A percentile compares a stretch with the other conserved stretches of the same genome.
phyloP scores from a whole-genome alignment of 2,113 vertebrate genomes.

The Oncorhynchus mykiss region DNA sequence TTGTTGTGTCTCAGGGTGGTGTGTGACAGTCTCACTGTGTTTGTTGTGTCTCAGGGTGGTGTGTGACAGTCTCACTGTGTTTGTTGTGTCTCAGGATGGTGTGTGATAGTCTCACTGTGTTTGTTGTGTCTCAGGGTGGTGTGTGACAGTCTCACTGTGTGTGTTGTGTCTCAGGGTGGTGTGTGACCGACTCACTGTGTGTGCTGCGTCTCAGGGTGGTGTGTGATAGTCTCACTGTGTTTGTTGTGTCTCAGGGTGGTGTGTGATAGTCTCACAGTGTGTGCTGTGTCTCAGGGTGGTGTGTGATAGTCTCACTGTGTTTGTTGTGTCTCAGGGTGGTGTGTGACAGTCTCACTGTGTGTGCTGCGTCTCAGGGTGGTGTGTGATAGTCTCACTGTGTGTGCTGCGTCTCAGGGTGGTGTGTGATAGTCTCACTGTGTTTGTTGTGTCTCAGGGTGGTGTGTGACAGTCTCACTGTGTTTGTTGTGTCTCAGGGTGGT shows the following conservation, averaged over 20 bases:
- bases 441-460: constrained; percentile 14
- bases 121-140: constrained; percentile 13
- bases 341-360: neutral
- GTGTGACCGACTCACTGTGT: constrained; percentile 3
- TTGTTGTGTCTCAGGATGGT: neutral
- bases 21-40: neutral
- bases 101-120: neutral
- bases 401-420: neutral
- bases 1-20: constrained; percentile 14
- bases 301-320: neutral
- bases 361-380: neutral
- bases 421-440: neutral
- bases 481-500: neutral
- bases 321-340: constrained; percentile 13
- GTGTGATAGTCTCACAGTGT: neutral
- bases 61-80: constrained; percentile 5
- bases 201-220: neutral
- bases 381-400: neutral
- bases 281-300: neutral
- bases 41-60: neutral
- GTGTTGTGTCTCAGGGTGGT: neutral
- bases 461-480: constrained; percentile 1
- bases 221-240: neutral
- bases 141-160: neutral
- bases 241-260: constrained; percentile 14